Evolutionary conservation across 2,113 vertebrate genomes (phyloP), one percentile per base, ranked within the genome.

Genomic region (Poeciliopsis occidentalis): DNA sequence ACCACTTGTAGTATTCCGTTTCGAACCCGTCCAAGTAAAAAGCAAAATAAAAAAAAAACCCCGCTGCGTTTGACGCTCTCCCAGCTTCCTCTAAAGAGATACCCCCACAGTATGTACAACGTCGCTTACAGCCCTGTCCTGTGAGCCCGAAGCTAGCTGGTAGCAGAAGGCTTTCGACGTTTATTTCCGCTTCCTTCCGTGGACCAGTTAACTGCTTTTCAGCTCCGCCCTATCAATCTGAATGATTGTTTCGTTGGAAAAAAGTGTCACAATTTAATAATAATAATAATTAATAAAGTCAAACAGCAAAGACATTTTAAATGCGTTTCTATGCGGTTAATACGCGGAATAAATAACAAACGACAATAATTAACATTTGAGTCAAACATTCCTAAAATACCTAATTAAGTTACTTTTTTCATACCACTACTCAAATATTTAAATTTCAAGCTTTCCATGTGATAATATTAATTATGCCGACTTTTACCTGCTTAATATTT

Each of bases 151-250:
- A 83, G 71, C 79, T 76, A 89, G 87, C 91, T 79, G 22, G 78
- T 88, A 91, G 90, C 89, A 81, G 67, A 71, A 67, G 85, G 44
- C 19, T 47, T 47, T 47, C 73, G 75, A 82, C 87, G 84, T 72
- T 84, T 67, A 87, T 94, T 93, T 94, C 93, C 94, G 94, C 88
- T 94, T 94, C 92, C 93, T 92, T 78, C 85, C 85, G 64, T 79
- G n/a, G 81, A 10, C 54, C 72, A 47, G 19, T 30, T 77, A 83
- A 80, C 64, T 44, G 60, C 74, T 75, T 78, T 64, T 78, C 76
- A 85, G 79, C 91, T 75, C 85, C 90, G 72, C 90, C 90, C 81
- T 57, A 7, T n/a, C 24, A n/a, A 10, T 24, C 8, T 57, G 51
- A 11, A 8, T 57, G 24, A n/a, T 57, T 22, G 19, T 22, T 6